Conservation (phyloP, 2,888 invertebrate species). For the Ashinkailepas kermadecensis region DNA sequence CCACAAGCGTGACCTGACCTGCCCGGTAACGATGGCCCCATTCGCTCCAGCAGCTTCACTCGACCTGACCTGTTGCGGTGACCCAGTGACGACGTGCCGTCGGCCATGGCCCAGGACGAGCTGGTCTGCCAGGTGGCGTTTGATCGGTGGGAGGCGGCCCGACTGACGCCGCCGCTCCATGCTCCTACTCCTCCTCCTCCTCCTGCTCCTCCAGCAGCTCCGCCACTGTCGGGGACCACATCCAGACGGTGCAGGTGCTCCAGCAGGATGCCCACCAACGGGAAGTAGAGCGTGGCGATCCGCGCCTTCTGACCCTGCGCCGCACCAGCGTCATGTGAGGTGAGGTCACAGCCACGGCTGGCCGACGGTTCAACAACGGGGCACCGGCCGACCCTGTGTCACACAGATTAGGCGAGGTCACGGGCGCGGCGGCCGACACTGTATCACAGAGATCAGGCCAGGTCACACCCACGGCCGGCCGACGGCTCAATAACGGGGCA, state of each 20-base stretch:
- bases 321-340: no score
- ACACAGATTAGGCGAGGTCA: no score
- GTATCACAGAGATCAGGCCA: no score
- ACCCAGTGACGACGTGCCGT: not conserved
- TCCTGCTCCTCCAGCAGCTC: constrained; percentile 36
- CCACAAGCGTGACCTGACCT: no score
- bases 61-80: not conserved
- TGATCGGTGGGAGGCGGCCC: not conserved
- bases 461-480: no score
- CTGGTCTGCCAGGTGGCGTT: constrained; percentile 15
- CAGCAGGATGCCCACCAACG: constrained; percentile 77
- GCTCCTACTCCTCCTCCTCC: constrained; percentile 47
- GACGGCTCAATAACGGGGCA: no score
- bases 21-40: no score
- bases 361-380: no score
- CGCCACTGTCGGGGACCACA: constrained; percentile 23
- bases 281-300: constrained; percentile 82
- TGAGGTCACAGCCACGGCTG: no score
- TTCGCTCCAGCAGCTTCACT: not conserved
- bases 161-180: constrained; percentile 42
- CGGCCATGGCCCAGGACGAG: not conserved
- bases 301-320: constrained; percentile 65
- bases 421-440: no score
- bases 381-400: no score
- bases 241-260: constrained; percentile 73